Evolutionary conservation across 2,797 vertebrate genomes (phyloP).

Genomic region (Platalea minor): DNA sequence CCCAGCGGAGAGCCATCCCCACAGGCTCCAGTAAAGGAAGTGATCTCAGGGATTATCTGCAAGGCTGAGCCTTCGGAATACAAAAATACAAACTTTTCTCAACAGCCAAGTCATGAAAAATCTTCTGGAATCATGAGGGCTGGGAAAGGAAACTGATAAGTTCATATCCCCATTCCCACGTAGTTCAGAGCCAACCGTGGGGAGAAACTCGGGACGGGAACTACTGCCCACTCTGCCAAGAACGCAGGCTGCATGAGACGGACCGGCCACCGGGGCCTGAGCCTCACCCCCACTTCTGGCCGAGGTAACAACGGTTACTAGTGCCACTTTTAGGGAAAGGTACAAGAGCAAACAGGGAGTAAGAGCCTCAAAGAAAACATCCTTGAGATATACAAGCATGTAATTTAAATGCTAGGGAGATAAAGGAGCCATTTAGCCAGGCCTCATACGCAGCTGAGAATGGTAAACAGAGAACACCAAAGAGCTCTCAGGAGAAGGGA

Average conservation of each 20-base stretch:
- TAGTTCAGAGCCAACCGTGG: background rate
- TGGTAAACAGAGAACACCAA: slow-evolving; percentile 37
- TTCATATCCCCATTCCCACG: background rate
- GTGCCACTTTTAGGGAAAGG: background rate
- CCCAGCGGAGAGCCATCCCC: background rate
- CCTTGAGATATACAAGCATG: background rate
- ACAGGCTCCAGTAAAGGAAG: background rate
- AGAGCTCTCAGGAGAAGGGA: slow-evolving; percentile 10
- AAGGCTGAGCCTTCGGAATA: background rate
- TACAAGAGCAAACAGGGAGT: slow-evolving; percentile 1
- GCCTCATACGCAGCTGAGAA: slow-evolving; percentile 41
- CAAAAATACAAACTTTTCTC: background rate
- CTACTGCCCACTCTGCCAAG: background rate
- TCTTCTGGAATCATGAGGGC: background rate
- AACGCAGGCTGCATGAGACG: background rate
- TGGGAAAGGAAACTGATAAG: background rate
- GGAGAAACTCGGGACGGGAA: background rate
- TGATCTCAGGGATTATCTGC: background rate
- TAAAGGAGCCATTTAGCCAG: slow-evolving; percentile 23
- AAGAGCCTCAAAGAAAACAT: slow-evolving; percentile 12
- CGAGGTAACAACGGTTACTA: background rate
- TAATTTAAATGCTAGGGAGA: slow-evolving; percentile 29
- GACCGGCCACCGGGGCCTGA: background rate
- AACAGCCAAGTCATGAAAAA: background rate
- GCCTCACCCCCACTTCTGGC: background rate